Evolutionary conservation across 2,888 invertebrate species (phyloP).

Genomic region (Sycophila texana): DNA sequence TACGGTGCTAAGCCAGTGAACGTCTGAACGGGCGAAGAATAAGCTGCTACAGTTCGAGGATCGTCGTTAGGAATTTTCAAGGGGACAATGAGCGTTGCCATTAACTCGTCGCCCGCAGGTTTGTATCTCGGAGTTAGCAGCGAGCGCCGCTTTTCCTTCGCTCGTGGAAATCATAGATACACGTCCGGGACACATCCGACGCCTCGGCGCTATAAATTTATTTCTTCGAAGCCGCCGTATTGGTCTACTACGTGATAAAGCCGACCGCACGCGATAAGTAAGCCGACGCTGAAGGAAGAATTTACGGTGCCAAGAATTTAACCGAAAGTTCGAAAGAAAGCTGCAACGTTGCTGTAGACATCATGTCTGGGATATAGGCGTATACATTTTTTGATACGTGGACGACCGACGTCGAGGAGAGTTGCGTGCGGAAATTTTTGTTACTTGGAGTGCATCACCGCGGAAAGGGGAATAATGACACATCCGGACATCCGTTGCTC

Average conservation of each 20-base stretch:
- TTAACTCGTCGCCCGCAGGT: constrained; percentile 45
- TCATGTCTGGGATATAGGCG: too few species aligned
- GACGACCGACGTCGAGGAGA: background rate
- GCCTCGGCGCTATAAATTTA: background rate
- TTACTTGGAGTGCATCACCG: background rate
- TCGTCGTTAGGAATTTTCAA: background rate
- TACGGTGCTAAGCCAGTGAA: background rate
- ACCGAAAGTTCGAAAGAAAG: too few species aligned
- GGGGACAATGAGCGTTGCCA: constrained; percentile 42
- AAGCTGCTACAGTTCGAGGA: background rate
- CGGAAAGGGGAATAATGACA: background rate
- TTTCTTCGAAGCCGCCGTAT: background rate
- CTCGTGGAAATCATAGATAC: background rate
- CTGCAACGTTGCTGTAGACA: too few species aligned
- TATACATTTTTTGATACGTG: too few species aligned
- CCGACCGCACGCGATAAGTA: too few species aligned
- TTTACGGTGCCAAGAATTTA: too few species aligned
- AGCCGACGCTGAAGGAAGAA: too few species aligned
- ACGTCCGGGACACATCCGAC: background rate
- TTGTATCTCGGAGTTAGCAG: constrained; percentile 4
- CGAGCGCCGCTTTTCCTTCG: background rate
- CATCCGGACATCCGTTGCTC: background rate
- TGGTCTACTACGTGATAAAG: too few species aligned
- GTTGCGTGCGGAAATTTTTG: background rate
- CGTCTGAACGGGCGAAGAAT: background rate